phyloP scores from a whole-genome alignment of 2,113 vertebrate genomes.

The Ptilonorhynchus violaceus region DNA sequence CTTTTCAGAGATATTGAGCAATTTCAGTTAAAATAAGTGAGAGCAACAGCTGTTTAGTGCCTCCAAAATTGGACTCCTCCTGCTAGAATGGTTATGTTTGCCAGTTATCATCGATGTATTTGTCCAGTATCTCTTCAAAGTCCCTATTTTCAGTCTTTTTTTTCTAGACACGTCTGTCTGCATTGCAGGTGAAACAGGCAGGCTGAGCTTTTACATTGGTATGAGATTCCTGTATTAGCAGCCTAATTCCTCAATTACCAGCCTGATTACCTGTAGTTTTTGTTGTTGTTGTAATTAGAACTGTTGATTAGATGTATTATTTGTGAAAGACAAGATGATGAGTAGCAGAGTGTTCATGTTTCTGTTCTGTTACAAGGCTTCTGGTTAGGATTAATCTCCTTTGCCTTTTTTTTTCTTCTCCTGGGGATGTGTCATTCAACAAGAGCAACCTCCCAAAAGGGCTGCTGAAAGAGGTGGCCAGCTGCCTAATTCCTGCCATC shows the following conservation, averaged over 20 bases:
- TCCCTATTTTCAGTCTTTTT: neutral
- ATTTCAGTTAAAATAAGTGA: conserved; percentile 7
- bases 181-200: neutral
- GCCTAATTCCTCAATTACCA: conserved; percentile 46
- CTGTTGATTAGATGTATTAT: conserved; percentile 37
- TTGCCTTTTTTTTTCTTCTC: neutral
- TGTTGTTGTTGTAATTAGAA: conserved; percentile 49
- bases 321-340: neutral
- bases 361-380: neutral
- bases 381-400: neutral
- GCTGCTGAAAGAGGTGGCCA: neutral
- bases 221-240: neutral
- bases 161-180: neutral
- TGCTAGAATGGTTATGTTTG: neutral
- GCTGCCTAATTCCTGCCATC: conserved; percentile 18
- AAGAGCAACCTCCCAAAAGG: neutral
- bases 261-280: conserved; percentile 36
- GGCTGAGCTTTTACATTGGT: neutral
- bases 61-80: neutral
- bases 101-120: accelerated
- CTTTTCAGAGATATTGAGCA: neutral
- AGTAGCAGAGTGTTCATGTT: neutral
- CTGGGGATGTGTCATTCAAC: neutral
- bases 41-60: neutral
- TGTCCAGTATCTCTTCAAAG: neutral